phyloP scores from a whole-genome alignment of 2,113 vertebrate species.

The Xenopus tropicalis region DNA sequence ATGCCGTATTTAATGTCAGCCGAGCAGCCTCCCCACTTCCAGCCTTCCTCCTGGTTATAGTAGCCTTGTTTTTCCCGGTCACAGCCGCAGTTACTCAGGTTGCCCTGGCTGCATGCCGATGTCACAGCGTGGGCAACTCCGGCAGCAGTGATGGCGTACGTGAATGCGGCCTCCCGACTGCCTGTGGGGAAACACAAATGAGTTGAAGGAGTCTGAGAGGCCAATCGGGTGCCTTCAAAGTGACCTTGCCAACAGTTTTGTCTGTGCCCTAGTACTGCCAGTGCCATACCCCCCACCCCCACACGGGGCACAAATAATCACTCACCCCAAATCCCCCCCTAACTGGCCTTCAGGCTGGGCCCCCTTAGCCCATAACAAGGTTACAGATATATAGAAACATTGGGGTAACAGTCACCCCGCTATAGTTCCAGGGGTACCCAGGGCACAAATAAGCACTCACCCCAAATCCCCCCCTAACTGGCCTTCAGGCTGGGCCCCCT shows the following conservation, averaged over 20 bases:
- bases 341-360: too few species aligned
- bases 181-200: constrained; percentile 68
- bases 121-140: constrained; percentile 94
- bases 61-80: constrained; percentile 97
- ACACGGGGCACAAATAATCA: too few species aligned
- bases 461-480: too few species aligned
- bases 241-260: not conserved
- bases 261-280: not conserved
- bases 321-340: too few species aligned
- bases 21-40: constrained; percentile 98
- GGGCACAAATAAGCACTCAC: too few species aligned
- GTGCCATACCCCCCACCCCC: too few species aligned
- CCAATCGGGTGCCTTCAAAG: not conserved
- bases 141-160: constrained; percentile 93
- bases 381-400: too few species aligned
- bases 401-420: too few species aligned
- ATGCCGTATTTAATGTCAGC: constrained; percentile 94
- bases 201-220: not conserved
- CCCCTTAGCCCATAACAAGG: too few species aligned
- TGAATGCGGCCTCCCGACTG: constrained; percentile 96
- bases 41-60: constrained; percentile 93
- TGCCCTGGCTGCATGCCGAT: constrained; percentile 92
- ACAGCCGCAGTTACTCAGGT: constrained; percentile 96
- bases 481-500: too few species aligned
- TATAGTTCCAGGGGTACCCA: too few species aligned